Evolutionary conservation across 2,113 vertebrate species (phyloP).

Genomic region (Condylura cristata): DNA sequence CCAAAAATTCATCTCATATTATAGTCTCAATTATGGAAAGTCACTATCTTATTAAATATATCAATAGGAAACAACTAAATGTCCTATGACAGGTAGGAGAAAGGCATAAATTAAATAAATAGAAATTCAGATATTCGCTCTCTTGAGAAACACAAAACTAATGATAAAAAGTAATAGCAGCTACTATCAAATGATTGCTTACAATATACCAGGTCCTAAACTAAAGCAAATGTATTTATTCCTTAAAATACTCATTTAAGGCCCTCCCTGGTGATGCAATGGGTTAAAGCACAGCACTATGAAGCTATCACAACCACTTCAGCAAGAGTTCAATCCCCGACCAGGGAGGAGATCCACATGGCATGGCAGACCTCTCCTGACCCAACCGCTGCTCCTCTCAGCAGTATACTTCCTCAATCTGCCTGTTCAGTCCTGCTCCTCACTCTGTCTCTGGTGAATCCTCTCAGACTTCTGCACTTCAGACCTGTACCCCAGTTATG

Average conservation of each 20-base stretch:
- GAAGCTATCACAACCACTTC: no score
- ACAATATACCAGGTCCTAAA: neutral
- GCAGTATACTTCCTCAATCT: no score
- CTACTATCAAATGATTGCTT: neutral
- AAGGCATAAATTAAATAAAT: neutral
- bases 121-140: neutral
- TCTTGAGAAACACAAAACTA: conserved; percentile 28
- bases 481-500: no score
- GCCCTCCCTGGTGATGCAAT: no score
- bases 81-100: neutral
- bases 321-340: no score
- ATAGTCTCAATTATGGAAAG: conserved; percentile 2
- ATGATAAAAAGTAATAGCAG: neutral
- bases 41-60: conserved; percentile 51
- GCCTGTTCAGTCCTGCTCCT: no score
- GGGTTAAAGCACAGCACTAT: no score
- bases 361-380: no score
- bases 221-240: neutral
- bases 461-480: no score
- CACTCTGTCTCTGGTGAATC: no score
- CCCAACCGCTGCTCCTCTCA: no score
- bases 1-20: conserved; percentile 42
- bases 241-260: neutral
- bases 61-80: conserved; percentile 57
- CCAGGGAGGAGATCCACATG: no score